Base-by-base conservation (phyloP, 2,797 vertebrate species). In the Brachyalestes nurse region DNA sequence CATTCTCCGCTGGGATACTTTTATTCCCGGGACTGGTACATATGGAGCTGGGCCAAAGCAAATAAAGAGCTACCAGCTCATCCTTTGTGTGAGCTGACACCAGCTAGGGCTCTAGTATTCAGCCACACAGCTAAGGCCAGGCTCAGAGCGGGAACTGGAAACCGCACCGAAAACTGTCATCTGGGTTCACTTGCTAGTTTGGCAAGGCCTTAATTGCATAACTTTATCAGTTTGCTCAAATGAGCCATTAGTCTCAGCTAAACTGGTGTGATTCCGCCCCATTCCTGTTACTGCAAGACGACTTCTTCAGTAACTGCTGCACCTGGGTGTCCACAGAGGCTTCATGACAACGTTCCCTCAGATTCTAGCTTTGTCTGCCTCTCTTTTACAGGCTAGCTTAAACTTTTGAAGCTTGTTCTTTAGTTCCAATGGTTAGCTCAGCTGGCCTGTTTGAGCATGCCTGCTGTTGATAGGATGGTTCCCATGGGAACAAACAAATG, bases 51-150 rank as follows among this genome's bases (percentile, higher is more conserved):
- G 85, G 91, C 93, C 93, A 95, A 92, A 88, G 89, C 91, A 94
- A 95, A 95, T 93, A 95, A 92, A 94, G 94, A 93, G 88, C 89
- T 92, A 90, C 93, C 92, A 93, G 91, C 88, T 88, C 86, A 78
- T 85, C 89, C 89, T 93, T 94, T 95, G 93, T 95, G 88, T 87
- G 86, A 83, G 81, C 87, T 93, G 93, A 94, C 91, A 93, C 90
- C n/a, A 82, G 81, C 89, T 89, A 88, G 83, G 91, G 92, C 88
- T 83, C 86, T 85, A 83, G 89, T 90, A 88, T 90, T 89, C 80
- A 83, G 88, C 82, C 79, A 65, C 81, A 78, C 75, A 85, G 51
- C 81, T 28, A 70, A 74, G 61, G 40, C 38, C 78, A 34, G 23
- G 13, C 64, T 60, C 53, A 34, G 28, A 62, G 62, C 12, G 64